A percentile compares a stretch with the other conserved stretches of the same genome.
phyloP scores from a whole-genome alignment of 2,797 vertebrate species.

The Xiphophorus birchmanni region DNA sequence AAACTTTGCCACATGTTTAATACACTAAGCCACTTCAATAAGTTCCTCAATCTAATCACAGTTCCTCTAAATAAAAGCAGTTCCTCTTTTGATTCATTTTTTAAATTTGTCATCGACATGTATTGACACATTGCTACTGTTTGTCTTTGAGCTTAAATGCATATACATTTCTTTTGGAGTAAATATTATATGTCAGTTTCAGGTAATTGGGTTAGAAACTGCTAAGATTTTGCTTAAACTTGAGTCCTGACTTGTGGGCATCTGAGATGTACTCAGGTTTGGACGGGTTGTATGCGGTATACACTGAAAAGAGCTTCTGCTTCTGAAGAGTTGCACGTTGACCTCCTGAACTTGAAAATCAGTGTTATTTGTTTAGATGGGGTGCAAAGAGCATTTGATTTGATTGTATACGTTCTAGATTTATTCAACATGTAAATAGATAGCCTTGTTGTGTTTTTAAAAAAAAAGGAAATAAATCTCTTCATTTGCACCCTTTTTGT shows the following conservation, averaged over 20 bases:
- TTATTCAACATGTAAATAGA: background rate
- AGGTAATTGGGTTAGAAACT: background rate
- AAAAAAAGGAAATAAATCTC: background rate
- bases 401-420: background rate
- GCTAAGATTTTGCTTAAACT: too few relatives aligned
- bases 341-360: background rate
- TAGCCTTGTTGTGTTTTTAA: background rate
- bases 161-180: background rate
- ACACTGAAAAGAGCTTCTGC: background rate
- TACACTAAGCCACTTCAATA: background rate
- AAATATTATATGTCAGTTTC: too few relatives aligned
- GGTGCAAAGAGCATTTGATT: too few relatives aligned
- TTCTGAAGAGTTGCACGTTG: background rate
- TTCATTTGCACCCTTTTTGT: background rate
- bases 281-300: background rate
- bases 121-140: background rate
- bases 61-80: background rate
- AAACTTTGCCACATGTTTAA: background rate
- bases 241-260: too few relatives aligned
- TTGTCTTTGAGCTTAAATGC: background rate
- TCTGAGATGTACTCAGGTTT: background rate
- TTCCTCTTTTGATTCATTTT: background rate
- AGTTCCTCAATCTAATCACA: background rate
- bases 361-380: too few relatives aligned
- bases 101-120: background rate